Evolutionary conservation across 2,113 vertebrate genomes (phyloP).

Genomic region (Rhineura floridana): DNA sequence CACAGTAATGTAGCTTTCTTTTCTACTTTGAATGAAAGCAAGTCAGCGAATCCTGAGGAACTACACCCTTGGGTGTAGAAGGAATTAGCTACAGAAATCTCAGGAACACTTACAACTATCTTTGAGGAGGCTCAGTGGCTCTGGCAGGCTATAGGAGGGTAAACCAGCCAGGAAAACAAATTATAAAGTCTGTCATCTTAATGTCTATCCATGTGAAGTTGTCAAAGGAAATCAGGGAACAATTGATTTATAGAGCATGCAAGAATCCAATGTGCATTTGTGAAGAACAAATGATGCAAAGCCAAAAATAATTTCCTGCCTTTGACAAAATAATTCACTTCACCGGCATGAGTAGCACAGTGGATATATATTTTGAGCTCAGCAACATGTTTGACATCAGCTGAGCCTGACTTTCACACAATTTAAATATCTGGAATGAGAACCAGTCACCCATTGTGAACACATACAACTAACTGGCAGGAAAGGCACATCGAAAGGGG

Average conservation of each 20-base stretch:
- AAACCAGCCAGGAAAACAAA: not conserved
- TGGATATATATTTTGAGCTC: not conserved
- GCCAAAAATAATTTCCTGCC: not conserved
- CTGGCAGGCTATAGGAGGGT: not conserved
- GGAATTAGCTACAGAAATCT: not conserved
- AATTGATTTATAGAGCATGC: conserved; percentile 20
- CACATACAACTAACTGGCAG: not conserved
- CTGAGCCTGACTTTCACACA: not conserved
- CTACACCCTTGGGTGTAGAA: not conserved
- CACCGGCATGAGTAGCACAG: not conserved
- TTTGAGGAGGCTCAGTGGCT: not conserved
- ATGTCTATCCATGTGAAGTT: not conserved
- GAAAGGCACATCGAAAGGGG: not conserved
- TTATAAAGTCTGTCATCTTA: not conserved
- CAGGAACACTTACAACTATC: not conserved
- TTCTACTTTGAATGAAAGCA: not conserved
- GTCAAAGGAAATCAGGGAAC: not conserved
- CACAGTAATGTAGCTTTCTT: not conserved
- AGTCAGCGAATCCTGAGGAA: not conserved
- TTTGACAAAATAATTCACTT: not conserved
- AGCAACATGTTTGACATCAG: not conserved
- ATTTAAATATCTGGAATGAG: not conserved
- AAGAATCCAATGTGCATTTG: not conserved
- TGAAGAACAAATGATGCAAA: not conserved
- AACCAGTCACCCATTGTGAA: not conserved